phyloP scores from a whole-genome alignment of 2,888 invertebrate genomes.

The Steinernema scapterisci region DNA sequence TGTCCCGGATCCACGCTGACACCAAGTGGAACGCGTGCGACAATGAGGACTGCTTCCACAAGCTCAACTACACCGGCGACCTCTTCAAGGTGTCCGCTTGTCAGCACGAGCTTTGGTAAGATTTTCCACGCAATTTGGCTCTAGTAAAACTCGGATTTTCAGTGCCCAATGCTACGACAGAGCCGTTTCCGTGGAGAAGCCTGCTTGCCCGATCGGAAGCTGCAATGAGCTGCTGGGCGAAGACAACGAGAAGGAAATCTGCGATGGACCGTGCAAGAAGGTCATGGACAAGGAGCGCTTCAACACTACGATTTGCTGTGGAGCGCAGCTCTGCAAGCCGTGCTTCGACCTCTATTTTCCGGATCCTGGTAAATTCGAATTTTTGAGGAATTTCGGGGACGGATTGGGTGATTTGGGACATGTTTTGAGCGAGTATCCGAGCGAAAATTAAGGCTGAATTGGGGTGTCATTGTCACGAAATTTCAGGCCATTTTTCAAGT shows the following conservation, averaged over 20 bases:
- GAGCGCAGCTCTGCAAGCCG: constrained; percentile 35
- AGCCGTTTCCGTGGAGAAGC: constrained; percentile 37
- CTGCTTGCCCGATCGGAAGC: constrained; percentile 43
- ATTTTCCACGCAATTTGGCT: too few relatives aligned
- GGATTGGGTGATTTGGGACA: too few relatives aligned
- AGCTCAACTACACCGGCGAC: constrained; percentile 41
- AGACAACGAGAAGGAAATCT: constrained; percentile 45
- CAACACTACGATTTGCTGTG: constrained; percentile 45
- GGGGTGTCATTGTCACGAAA: too few relatives aligned
- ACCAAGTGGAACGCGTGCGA: constrained; percentile 45
- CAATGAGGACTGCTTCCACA: constrained; percentile 41
- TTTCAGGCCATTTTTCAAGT: too few relatives aligned
- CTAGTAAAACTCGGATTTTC: too few relatives aligned
- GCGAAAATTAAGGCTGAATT: too few relatives aligned
- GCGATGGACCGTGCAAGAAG: constrained; percentile 47
- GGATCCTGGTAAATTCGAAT: neutral
- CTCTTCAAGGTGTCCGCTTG: constrained; percentile 45
- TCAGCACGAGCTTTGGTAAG: constrained; percentile 50
- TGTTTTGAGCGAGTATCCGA: too few relatives aligned
- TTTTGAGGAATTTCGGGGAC: too few relatives aligned
- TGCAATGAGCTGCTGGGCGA: constrained; percentile 44
- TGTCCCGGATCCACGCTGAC: constrained; percentile 38
- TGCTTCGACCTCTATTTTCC: constrained; percentile 30
- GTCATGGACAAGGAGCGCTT: constrained; percentile 39
- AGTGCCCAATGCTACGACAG: constrained; percentile 44